Evolutionary conservation across 2,113 vertebrate species (phyloP).

Genomic region (Tragelaphus strepsiceros): DNA sequence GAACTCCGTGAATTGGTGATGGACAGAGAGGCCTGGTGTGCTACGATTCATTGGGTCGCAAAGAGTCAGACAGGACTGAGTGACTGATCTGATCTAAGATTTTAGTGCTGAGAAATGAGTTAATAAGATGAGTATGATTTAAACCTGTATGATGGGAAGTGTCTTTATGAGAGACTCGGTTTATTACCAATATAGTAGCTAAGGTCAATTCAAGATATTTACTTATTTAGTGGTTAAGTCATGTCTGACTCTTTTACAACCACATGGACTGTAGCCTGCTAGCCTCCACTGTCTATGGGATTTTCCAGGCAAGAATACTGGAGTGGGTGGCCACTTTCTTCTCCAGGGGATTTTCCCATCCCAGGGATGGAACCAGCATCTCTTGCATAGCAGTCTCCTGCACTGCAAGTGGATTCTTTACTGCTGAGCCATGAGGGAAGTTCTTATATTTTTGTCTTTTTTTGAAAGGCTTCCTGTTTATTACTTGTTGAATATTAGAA

Average conservation of each 20-base stretch:
- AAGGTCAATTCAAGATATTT: not conserved
- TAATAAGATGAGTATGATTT: not conserved
- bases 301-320: not conserved
- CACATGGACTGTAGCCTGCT: not conserved
- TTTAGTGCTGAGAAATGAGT: not conserved
- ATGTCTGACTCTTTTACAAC: not conserved
- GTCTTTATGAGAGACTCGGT: not conserved
- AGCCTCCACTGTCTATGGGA: accelerated
- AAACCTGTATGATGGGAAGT: not conserved
- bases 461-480: not conserved
- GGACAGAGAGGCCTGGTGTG: too few species aligned
- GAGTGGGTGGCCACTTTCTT: not conserved
- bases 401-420: not conserved
- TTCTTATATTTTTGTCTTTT: not conserved
- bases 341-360: not conserved
- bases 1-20: too few species aligned
- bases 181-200: not conserved
- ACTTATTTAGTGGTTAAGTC: not conserved
- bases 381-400: not conserved
- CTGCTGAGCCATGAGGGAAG: not conserved
- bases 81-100: too few species aligned
- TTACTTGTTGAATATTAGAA: not conserved
- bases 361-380: not conserved
- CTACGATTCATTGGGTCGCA: too few species aligned
- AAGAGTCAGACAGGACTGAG: too few species aligned